Conservation (phyloP, 2,888 invertebrate genomes). For the Tenthredo amoena region DNA sequence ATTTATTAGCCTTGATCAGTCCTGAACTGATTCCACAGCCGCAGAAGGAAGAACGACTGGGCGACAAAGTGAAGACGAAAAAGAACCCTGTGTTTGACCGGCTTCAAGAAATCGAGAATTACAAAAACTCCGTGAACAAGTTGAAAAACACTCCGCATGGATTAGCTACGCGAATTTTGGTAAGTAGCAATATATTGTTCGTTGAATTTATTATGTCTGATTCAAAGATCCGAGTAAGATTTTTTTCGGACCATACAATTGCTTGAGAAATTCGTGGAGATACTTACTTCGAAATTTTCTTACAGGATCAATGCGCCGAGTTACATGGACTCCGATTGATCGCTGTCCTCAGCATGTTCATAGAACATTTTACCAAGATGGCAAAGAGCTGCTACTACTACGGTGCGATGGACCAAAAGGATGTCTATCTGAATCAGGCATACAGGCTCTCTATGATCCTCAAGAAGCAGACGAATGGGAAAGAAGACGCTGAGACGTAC, state of each 20-base stretch:
- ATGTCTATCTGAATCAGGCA: slow-evolving; percentile 86
- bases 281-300: slow-evolving; percentile 55
- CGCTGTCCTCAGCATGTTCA: slow-evolving; percentile 85
- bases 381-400: slow-evolving; percentile 84
- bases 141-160: slow-evolving; percentile 64
- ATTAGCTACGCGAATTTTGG: slow-evolving; percentile 72
- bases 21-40: slow-evolving; percentile 58
- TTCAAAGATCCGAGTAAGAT: background rate
- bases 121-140: slow-evolving; percentile 65
- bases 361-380: slow-evolving; percentile 86
- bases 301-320: slow-evolving; percentile 75
- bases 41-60: slow-evolving; percentile 58
- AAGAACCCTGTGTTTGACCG: slow-evolving; percentile 43
- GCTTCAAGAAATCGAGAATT: slow-evolving; percentile 56
- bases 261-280: background rate
- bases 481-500: slow-evolving; percentile 80
- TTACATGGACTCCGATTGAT: slow-evolving; percentile 82
- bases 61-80: slow-evolving; percentile 62
- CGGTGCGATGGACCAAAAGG: slow-evolving; percentile 82
- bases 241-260: background rate
- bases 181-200: slow-evolving; percentile 58
- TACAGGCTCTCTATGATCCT: slow-evolving; percentile 83
- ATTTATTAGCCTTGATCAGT: slow-evolving; percentile 64
- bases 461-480: slow-evolving; percentile 81
- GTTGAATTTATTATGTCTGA: background rate